Evolutionary conservation across 2,113 vertebrate species (phyloP), one percentile per base, ranked within the genome.

Genomic region (Phoxinus phoxinus): DNA sequence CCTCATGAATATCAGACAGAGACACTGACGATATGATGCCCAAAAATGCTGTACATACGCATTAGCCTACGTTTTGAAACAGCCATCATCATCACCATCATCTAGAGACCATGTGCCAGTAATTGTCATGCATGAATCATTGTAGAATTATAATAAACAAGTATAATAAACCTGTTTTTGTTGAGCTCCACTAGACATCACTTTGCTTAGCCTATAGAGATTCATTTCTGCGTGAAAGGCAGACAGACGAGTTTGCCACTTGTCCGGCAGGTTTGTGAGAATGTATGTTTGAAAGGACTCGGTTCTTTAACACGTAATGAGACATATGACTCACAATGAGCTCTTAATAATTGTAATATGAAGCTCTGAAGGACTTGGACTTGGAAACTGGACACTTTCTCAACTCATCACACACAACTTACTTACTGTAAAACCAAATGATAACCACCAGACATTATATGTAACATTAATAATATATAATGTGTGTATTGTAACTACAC

Each of bases 221-320:
- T 58, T 15, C 27, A 35, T 56, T 8, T 81, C 12, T 61, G 71
- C 35, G 65, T 74, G 48, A 63, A 74, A 81, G 25, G 80, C 85
- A 76, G 81, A 48, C 65, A 74, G 75, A 88, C 87, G 44, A 53
- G 85, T 86, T 84, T 84, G 27, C 3, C 56, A 83, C 87, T 61
- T 41, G 87, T 44, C 63, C 8, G 85, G 46, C 87, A 81, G 82
- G 87, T 86, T 86, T 78, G 32, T 37, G 65, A 58, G 19, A 73
- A 72, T 74, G 37, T 37, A 23, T 81, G 56, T 7, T 74, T n/a
- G 17, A 73, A 86, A 44, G 53, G 56, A 30, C n/a, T 86, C 56
- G 37, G n/a, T 41, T 27, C 6, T 58, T 72, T 35, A 12, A 53
- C 41, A 37, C 27, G 0, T 37, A 76, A 17, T 69, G 15, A 71